Evolutionary conservation across 2,888 invertebrate species (phyloP).

Genomic region (Oligia fasciuncula): DNA sequence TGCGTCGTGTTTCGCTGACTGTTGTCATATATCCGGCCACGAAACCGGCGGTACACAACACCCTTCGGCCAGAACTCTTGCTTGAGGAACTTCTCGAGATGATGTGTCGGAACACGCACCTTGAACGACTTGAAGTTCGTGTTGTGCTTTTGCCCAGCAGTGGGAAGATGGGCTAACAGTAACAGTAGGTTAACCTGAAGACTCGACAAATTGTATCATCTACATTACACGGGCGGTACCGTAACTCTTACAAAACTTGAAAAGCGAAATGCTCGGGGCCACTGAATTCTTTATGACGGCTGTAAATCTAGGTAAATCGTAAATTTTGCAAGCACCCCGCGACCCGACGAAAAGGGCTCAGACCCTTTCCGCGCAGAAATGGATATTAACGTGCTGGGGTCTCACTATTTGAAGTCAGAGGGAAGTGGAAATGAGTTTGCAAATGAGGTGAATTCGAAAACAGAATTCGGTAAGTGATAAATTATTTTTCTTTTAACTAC

Average conservation of each 20-base stretch:
- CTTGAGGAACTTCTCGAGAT: too few relatives aligned
- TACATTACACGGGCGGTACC: conserved; percentile 47
- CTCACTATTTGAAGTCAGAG: conserved; percentile 52
- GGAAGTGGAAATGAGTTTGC: conserved; percentile 16
- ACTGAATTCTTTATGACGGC: conserved; percentile 86
- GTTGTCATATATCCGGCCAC: too few relatives aligned
- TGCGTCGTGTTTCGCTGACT: too few relatives aligned
- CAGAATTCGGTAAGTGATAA: background rate
- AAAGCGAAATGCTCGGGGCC: conserved; percentile 70
- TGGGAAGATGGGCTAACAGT: too few relatives aligned
- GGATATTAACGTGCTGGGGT: conserved; percentile 72
- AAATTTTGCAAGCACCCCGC: conserved; percentile 80
- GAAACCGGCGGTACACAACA: too few relatives aligned
- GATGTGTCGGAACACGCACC: too few relatives aligned
- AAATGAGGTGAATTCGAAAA: conserved; percentile 2
- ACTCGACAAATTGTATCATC: conserved; percentile 57
- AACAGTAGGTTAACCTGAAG: conserved; percentile 12
- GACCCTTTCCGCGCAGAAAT: conserved; percentile 76
- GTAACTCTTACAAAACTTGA: conserved; percentile 67
- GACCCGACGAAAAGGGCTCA: conserved; percentile 76
- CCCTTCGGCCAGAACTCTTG: too few relatives aligned
- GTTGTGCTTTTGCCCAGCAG: too few relatives aligned
- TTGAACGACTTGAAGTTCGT: too few relatives aligned
- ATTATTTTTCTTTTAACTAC: background rate
- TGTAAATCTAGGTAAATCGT: conserved; percentile 86